These are phyloP conservation scores for Columba janthina DNA, from an alignment of 2,113 vertebrate species.

Conservation along the genomic window DNA sequence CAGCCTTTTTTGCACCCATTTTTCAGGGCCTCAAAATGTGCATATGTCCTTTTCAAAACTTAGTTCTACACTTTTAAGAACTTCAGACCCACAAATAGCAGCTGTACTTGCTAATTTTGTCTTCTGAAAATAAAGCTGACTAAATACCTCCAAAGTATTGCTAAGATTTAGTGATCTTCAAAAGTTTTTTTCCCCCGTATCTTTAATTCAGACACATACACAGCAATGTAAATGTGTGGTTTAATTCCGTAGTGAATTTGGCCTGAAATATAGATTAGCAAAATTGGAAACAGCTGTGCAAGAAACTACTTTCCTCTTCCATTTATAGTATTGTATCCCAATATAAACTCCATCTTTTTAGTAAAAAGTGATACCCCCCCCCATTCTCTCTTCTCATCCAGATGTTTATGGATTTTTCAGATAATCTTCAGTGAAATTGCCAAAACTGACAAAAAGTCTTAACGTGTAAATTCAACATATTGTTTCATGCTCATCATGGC, in stretches of 20 bases:
- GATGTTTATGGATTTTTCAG: conserved; percentile 82
- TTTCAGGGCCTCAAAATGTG: conserved; percentile 36
- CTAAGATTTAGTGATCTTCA: conserved; percentile 51
- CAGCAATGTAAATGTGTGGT: conserved; percentile 73
- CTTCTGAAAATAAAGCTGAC: conserved; percentile 64
- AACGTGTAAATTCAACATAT: conserved; percentile 84
- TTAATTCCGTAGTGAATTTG: conserved; percentile 77
- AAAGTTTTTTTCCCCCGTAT: conserved; percentile 25
- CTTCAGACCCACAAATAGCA: conserved; percentile 53
- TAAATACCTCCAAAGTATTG: conserved; percentile 59
- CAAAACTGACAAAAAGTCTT: conserved; percentile 83
- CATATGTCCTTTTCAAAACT: conserved; percentile 48
- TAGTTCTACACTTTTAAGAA: conserved; percentile 45
- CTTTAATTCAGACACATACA: conserved; percentile 71
- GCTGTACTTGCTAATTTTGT: conserved; percentile 62
- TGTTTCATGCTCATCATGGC: conserved; percentile 83
- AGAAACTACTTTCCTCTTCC: conserved; percentile 82
- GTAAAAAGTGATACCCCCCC: conserved; percentile 67
- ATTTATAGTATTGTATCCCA: conserved; percentile 84
- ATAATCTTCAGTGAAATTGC: conserved; percentile 81
- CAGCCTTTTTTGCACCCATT: neutral
- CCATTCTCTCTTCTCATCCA: conserved; percentile 71
- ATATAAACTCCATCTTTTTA: conserved; percentile 82
- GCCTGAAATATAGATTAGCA: conserved; percentile 80
- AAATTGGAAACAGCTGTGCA: conserved; percentile 86